Evolutionary conservation across 92 coral and sea anemone species (phyloP), one percentile per base, ranked within the genome.

Genomic region (Bergia puertoricense): DNA sequence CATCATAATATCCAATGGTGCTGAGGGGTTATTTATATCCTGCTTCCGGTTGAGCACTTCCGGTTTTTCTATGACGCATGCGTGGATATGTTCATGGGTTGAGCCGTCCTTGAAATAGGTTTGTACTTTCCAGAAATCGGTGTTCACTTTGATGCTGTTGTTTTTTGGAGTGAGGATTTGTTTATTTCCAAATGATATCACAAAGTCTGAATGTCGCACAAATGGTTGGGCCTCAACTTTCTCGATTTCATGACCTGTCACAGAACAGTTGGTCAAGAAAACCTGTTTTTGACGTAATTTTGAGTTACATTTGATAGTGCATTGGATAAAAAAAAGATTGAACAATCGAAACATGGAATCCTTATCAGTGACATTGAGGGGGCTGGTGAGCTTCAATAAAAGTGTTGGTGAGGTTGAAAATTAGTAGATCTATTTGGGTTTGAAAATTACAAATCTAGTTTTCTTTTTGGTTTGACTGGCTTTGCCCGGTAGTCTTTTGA

Each of bases 1-100:
- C 67, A 95, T 88, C 81, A 93, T 88, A 14, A 95, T 86, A 74
- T 91, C 90, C 89, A 91, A 88, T 69, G 93, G 95, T 77, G 93
- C 65, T 36, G 69, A 57, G 38, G 69, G 45, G 1, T 56, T 39
- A 56, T 76, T 81, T 45, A 74, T 81, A 5, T 88, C 72, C 43
- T 74, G 65, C 51, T 72, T 84, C 88, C 94, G 96, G 81, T 88
- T 81, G 37, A 87, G 85, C 43, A 92, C 93, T 30, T 94, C 94
- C 8, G 78, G 88, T 85, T 91, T 92, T 81, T 94, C 92, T 30
- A 91, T 93, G 36, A 90, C 93, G 40, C 93, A 88, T 40, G 95
- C 90, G 80, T 93, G 98, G 50, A 68, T 90, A 39, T 93, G 91
- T 15, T 67, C 82, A 37, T 87, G 84, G 14, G 75, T 56, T 22